phyloP scores from a whole-genome alignment of 2,888 invertebrate species.

The Netelia melanura region DNA sequence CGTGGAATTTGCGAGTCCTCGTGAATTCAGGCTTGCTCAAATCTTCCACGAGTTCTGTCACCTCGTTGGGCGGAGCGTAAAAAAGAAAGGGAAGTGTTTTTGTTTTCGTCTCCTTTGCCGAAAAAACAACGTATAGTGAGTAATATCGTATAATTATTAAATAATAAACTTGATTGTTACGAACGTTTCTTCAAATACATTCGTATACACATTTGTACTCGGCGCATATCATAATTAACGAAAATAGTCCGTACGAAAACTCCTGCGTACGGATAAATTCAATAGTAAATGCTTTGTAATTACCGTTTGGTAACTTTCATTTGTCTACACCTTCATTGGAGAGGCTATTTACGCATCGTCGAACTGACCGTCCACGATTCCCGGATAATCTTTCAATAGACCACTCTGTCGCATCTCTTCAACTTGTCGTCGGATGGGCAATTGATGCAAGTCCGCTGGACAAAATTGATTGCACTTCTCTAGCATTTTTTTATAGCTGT shows the following conservation, averaged over 20 bases:
- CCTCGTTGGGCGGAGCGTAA: too few species aligned
- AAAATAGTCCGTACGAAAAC: too few species aligned
- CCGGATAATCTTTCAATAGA: not conserved
- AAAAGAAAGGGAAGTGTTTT: not conserved
- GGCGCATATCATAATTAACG: too few species aligned
- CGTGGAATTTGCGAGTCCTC: too few species aligned
- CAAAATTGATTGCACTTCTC: conserved; percentile 65
- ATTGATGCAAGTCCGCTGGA: conserved; percentile 71
- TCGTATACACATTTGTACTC: too few species aligned
- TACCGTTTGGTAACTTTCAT: too few species aligned
- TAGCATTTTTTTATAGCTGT: not conserved
- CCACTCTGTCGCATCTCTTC: conserved; percentile 55
- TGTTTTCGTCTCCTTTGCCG: conserved; percentile 2
- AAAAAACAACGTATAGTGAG: conserved; percentile 11
- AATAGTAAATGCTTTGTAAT: too few species aligned
- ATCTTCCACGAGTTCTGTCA: not conserved
- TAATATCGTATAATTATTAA: not conserved
- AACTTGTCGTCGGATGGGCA: conserved; percentile 59
- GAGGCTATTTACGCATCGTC: conserved; percentile 68
- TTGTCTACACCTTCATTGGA: not conserved
- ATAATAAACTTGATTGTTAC: too few species aligned
- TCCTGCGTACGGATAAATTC: too few species aligned
- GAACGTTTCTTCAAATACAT: too few species aligned
- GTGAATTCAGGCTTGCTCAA: not conserved
- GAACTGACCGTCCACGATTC: conserved; percentile 74